Evolutionary conservation across 2,888 invertebrate genomes (phyloP).

Genomic region (Melolontha melolontha): DNA sequence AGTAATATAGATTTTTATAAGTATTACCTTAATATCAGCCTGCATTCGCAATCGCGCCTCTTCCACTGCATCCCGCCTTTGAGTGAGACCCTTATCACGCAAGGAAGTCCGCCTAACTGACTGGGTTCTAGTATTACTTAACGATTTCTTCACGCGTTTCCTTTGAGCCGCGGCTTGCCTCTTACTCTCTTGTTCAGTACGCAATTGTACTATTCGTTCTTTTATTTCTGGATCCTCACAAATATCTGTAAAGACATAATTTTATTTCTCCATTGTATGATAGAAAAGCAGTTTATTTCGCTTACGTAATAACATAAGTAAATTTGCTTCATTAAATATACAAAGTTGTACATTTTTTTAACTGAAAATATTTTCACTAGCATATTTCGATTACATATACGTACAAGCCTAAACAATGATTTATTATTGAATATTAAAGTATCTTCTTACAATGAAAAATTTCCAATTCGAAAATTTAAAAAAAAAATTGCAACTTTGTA

Average conservation of each 20-base stretch:
- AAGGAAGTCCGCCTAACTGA: conserved; percentile 94
- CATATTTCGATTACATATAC: no score
- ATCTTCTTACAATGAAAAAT: no score
- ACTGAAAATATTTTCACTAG: no score
- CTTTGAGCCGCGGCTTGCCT: conserved; percentile 72
- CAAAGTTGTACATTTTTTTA: no score
- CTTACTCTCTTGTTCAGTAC: conserved; percentile 88
- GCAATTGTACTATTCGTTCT: conserved; percentile 87
- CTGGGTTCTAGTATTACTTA: conserved; percentile 86
- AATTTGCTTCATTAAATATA: no score
- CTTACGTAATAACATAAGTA: no score
- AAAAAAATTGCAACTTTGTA: no score
- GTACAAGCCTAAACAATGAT: no score
- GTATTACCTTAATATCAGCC: conserved; percentile 58
- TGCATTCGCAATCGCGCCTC: conserved; percentile 84
- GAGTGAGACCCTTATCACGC: conserved; percentile 92
- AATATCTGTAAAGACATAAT: conserved; percentile 75
- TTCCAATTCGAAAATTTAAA: no score
- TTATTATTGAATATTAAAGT: no score
- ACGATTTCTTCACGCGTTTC: conserved; percentile 77
- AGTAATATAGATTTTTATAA: not conserved
- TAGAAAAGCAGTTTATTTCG: no score
- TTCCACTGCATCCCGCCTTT: conserved; percentile 94
- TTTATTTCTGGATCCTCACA: conserved; percentile 96
- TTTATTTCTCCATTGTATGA: no score